Percentiles rank a stretch among this genome's conserved stretches.
Conservation (phyloP, 2,797 vertebrate species). For the Selene dorsalis region DNA sequence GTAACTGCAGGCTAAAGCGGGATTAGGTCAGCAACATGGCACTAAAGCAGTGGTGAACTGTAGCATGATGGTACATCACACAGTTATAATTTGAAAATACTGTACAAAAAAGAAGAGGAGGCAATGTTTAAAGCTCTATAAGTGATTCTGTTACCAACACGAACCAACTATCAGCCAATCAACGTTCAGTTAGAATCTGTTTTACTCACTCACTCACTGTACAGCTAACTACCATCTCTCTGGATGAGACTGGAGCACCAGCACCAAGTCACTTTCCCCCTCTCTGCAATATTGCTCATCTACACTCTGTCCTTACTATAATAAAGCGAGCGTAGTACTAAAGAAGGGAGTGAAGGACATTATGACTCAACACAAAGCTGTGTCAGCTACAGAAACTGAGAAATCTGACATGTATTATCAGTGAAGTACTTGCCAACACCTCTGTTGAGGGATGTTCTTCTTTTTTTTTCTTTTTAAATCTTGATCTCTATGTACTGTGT, state of each 20-base stretch:
- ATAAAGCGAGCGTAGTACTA: neutral
- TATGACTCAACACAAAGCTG: conserved; percentile 15
- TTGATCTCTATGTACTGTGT: conserved; percentile 9
- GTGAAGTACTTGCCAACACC: conserved; percentile 1
- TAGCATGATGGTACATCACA: conserved; percentile 63
- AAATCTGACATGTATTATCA: neutral
- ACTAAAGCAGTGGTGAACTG: conserved; percentile 62
- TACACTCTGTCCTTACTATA: conserved; percentile 32
- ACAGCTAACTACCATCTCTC: neutral
- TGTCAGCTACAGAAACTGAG: conserved; percentile 8
- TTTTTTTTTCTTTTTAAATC: conserved; percentile 8
- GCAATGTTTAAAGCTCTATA: conserved; percentile 39
- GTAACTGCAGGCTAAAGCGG: conserved; percentile 64
- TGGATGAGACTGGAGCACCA: neutral
- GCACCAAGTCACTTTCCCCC: neutral
- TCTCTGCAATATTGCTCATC: conserved; percentile 28
- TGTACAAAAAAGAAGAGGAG: conserved; percentile 22
- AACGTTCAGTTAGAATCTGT: neutral
- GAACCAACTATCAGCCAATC: neutral
- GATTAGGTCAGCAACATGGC: conserved; percentile 69
- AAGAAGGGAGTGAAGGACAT: conserved; percentile 4
- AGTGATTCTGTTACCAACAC: conserved; percentile 28
- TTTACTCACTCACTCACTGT: neutral
- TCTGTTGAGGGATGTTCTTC: conserved; percentile 6
- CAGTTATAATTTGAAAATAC: conserved; percentile 53